These are phyloP conservation scores for Rhagonycha lutea DNA, from an alignment of 2,888 invertebrate species.

Conservation along the genomic window DNA sequence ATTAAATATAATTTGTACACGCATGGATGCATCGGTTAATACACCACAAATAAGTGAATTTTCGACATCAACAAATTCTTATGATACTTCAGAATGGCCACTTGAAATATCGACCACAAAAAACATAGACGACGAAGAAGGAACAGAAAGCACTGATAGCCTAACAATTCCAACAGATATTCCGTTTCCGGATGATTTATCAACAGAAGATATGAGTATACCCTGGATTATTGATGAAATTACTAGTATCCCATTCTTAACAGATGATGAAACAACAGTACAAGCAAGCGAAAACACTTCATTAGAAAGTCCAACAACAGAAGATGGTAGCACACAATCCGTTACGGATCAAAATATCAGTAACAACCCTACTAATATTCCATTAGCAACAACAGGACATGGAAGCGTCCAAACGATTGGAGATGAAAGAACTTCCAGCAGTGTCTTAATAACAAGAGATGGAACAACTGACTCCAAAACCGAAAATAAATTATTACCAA, in stretches of 20 bases:
- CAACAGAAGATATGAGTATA: not conserved
- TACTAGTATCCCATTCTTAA: not conserved
- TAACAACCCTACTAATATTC: too few relatives aligned
- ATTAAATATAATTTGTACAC: not conserved
- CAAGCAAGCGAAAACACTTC: not conserved
- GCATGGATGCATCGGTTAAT: not conserved
- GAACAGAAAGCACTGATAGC: not conserved
- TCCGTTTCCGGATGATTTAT: too few relatives aligned
- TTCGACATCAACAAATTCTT: not conserved
- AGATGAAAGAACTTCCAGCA: too few relatives aligned
- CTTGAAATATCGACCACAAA: not conserved
- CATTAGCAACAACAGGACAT: too few relatives aligned
- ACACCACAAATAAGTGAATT: not conserved
- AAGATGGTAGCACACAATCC: not conserved
- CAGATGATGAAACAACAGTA: not conserved
- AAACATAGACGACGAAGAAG: not conserved
- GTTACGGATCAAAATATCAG: not conserved
- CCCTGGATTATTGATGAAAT: not conserved
- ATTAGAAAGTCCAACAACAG: not conserved
- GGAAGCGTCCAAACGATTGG: too few relatives aligned
- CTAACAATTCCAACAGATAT: not conserved
- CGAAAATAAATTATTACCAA: too few relatives aligned
- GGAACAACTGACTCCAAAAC: too few relatives aligned
- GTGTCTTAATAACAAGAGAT: too few relatives aligned
- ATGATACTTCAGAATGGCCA: not conserved